Percentiles rank a stretch among this genome's conserved stretches.
phyloP scores from a whole-genome alignment of 2,797 vertebrate species.

The Ctenosaura bakeri region DNA sequence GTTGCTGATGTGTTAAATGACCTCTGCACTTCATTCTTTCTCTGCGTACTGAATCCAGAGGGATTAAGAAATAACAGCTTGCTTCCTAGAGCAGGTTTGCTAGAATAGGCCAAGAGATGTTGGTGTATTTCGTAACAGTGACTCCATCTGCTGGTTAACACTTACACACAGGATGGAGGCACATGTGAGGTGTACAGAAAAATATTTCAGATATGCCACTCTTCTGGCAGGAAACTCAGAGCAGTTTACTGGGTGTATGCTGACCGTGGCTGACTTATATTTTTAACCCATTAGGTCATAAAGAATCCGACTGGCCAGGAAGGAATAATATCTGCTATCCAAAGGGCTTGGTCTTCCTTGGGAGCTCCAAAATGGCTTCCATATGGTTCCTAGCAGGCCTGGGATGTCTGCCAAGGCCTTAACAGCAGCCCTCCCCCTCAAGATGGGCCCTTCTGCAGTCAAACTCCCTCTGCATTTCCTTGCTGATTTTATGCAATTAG shows the following conservation, averaged over 20 bases:
- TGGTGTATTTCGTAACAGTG: background rate
- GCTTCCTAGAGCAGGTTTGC: background rate
- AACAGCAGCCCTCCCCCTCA: background rate
- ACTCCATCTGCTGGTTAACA: conserved; percentile 70
- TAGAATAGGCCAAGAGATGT: background rate
- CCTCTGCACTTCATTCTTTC: background rate
- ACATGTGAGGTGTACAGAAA: accelerated
- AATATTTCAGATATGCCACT: background rate
- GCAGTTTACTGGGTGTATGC: background rate
- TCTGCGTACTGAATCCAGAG: background rate
- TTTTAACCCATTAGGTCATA: background rate
- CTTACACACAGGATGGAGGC: background rate
- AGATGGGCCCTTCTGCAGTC: background rate
- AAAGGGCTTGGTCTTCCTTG: background rate
- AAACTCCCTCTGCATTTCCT: background rate
- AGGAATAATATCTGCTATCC: background rate
- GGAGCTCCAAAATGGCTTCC: background rate
- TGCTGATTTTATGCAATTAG: background rate
- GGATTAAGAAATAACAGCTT: conserved; percentile 23
- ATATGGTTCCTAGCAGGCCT: background rate
- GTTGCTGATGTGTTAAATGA: background rate
- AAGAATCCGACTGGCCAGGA: background rate
- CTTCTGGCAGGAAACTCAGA: background rate
- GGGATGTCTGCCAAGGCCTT: background rate
- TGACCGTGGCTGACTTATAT: background rate